phyloP scores from a whole-genome alignment of 2,797 vertebrate genomes.

The Sebastes cheni region DNA sequence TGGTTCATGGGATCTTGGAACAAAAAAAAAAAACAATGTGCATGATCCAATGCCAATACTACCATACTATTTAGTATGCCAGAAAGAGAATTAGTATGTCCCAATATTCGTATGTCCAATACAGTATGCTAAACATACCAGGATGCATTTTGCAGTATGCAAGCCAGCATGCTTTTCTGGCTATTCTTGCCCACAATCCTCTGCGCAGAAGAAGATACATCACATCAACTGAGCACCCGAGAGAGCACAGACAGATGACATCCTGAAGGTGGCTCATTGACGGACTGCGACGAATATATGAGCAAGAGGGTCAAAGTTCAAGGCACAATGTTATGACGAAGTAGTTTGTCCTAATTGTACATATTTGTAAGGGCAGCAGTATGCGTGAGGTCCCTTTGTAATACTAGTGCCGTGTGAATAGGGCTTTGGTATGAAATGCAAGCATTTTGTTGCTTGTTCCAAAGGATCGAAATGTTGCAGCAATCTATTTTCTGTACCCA shows the following conservation, averaged over 20 bases:
- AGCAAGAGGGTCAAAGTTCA: not conserved
- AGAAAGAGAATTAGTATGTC: too few species aligned
- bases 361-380: not conserved
- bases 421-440: not conserved
- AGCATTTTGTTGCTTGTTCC: not conserved
- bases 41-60: not conserved
- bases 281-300: not conserved
- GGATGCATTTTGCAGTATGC: not conserved
- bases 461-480: not conserved
- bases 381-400: too few species aligned
- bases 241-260: too few species aligned
- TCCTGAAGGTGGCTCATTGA: too few species aligned
- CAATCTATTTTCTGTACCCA: not conserved
- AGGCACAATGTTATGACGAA: not conserved
- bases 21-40: not conserved
- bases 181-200: not conserved
- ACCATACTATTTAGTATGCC: too few species aligned
- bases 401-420: too few species aligned
- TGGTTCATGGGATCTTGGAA: not conserved
- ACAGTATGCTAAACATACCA: not conserved
- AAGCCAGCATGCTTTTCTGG: not conserved
- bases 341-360: not conserved
- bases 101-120: not conserved
- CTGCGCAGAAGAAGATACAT: not conserved
- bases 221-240: too few species aligned